Base-by-base conservation (phyloP, 1,140 invertebrate species). In the Penaeus indicus region DNA sequence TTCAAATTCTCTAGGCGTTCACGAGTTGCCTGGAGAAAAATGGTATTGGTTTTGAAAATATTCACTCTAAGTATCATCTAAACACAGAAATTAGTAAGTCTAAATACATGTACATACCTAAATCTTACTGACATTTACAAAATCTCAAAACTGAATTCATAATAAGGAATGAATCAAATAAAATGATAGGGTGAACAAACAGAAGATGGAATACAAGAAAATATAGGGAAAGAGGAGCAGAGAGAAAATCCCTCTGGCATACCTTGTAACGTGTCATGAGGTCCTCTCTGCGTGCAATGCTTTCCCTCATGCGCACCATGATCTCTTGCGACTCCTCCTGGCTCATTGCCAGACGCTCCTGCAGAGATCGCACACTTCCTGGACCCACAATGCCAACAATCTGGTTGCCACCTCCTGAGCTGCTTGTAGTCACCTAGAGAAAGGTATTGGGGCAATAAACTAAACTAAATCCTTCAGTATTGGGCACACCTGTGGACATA, bases 181-280 rank as follows among this genome's bases (percentile, higher is more conserved):
- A 13, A 54, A 54, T 1, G 5, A 54, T 54, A 54, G 54, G 54
- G 16, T 42, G 38, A 54, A 54, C 8, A 21, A 27, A 82, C 2
- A 25, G 32, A 3, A 62, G 27, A 25, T 63, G 25, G 63, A 63
- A 21, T 1, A 21, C 21, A 61, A 25, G 5, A 21, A 27, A 62
- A 60, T 75, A 54, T 27, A 77, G 47, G 19, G 19, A 85, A 25
- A 10, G 38, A 3, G 25, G 7, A 25, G 78, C 2, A 22, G 27
- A 27, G 27, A 32, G 25, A 19, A 16, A 22, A 38, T 27, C 75
- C 25, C 16, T 54, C 54, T 13, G 54, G 4, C 25, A 22, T 42
- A 88, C 90, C 85, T 89, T 82, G 60, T 91, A 91, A 69, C 90
- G 80, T n/a, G 85, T 77, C 90, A 91, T 85, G 47, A 91, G 82